phyloP scores from a whole-genome alignment of 2,797 vertebrate species.

The Chiroxiphia lanceolata region DNA sequence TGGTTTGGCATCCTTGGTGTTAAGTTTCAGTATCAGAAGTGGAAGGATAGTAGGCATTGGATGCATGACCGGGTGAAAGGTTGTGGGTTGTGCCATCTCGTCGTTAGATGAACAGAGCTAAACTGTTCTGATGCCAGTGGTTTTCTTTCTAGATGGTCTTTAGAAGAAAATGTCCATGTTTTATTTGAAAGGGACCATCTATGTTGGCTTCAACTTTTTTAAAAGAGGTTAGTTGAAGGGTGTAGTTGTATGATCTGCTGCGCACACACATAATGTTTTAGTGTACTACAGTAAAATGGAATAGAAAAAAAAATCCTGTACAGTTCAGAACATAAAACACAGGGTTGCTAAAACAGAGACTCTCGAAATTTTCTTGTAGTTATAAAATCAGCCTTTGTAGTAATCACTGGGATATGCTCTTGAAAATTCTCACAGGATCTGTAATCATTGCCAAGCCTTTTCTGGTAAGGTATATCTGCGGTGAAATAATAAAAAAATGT shows the following conservation, averaged over 20 bases:
- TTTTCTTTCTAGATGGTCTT: background rate
- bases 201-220: background rate
- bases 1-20: background rate
- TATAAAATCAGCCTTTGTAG: background rate
- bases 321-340: background rate
- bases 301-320: background rate
- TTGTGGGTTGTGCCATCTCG: background rate
- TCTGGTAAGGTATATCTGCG: background rate
- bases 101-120: background rate
- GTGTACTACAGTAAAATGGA: background rate
- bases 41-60: background rate
- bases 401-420: background rate
- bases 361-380: background rate
- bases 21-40: background rate
- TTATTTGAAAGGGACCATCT: background rate
- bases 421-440: background rate
- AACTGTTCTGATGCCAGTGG: background rate
- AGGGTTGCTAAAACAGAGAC: background rate
- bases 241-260: background rate
- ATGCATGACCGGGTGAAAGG: background rate
- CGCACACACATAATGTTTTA: background rate
- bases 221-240: background rate
- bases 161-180: background rate
- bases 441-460: background rate
- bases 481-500: background rate